Percentiles rank a stretch among this genome's conserved stretches.
phyloP scores from a whole-genome alignment of 2,113 vertebrate species.

The Alligator sinensis region DNA sequence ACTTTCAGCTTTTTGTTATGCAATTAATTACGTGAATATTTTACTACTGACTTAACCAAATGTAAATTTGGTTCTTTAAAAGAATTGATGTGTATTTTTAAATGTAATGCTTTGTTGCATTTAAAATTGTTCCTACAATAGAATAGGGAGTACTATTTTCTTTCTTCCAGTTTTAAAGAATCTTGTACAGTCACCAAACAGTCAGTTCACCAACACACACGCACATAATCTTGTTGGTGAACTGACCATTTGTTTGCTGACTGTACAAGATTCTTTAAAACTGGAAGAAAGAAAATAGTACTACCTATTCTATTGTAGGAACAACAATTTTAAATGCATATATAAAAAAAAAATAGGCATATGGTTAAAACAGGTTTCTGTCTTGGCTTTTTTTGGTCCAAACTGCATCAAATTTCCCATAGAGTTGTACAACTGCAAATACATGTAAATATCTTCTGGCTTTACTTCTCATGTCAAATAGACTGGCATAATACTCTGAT shows the following conservation, averaged over 20 bases:
- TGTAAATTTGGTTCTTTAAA: not conserved
- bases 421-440: not conserved
- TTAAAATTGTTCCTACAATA: not conserved
- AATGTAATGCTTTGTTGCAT: not conserved
- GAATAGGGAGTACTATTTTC: not conserved
- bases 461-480: not conserved
- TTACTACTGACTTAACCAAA: not conserved
- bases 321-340: not conserved
- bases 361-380: not conserved
- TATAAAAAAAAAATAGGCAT: not conserved
- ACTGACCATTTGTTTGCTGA: too few relatives aligned
- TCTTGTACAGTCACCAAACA: not conserved
- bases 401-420: not conserved
- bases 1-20: slow-evolving; percentile 8
- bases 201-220: not conserved
- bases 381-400: not conserved
- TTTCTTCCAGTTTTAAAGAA: not conserved
- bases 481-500: not conserved
- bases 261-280: too few relatives aligned
- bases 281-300: too few relatives aligned
- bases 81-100: not conserved
- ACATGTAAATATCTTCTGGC: not conserved
- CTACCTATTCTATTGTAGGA: too few relatives aligned
- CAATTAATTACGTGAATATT: not conserved
- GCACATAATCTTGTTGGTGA: too few relatives aligned